Percentiles rank a stretch among this genome's conserved stretches.
Conservation (phyloP, 2,113 vertebrate genomes). For the Lasiurus cinereus region DNA sequence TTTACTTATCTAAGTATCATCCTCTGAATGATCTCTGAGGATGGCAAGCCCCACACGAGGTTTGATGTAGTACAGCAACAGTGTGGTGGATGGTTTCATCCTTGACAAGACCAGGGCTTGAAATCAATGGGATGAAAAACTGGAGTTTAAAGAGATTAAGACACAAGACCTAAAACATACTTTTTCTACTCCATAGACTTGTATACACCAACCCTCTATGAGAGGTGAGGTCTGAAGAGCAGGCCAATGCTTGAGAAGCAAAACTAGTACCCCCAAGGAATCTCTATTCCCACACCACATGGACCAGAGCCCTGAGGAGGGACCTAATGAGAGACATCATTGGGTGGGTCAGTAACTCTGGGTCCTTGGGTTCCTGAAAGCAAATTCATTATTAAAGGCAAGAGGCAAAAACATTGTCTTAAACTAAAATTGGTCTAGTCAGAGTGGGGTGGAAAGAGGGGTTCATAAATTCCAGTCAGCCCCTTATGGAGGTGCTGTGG, state of each 20-base stretch:
- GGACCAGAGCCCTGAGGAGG: not conserved
- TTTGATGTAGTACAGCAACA: no score
- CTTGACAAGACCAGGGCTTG: not conserved
- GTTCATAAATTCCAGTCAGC: not conserved
- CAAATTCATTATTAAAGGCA: constrained; percentile 47
- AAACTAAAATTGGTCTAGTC: constrained; percentile 22
- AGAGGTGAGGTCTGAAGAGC: not conserved
- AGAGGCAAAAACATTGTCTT: constrained; percentile 21
- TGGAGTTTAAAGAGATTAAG: not conserved
- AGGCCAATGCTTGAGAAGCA: not conserved
- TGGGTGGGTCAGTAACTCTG: not conserved
- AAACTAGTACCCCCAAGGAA: not conserved
- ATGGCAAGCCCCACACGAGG: not conserved
- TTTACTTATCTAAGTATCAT: no score
- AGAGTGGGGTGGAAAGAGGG: not conserved
- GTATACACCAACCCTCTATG: not conserved
- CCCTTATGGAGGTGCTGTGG: not conserved
- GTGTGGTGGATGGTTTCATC: not conserved
- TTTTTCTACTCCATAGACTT: not conserved
- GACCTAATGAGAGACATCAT: not conserved
- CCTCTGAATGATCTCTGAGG: not conserved
- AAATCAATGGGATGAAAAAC: not conserved
- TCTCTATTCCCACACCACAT: not conserved
- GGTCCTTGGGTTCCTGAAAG: constrained; percentile 23
- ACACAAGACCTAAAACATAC: not conserved